Conservation (phyloP, 2,113 vertebrate species). For the Macrotis lagotis region DNA sequence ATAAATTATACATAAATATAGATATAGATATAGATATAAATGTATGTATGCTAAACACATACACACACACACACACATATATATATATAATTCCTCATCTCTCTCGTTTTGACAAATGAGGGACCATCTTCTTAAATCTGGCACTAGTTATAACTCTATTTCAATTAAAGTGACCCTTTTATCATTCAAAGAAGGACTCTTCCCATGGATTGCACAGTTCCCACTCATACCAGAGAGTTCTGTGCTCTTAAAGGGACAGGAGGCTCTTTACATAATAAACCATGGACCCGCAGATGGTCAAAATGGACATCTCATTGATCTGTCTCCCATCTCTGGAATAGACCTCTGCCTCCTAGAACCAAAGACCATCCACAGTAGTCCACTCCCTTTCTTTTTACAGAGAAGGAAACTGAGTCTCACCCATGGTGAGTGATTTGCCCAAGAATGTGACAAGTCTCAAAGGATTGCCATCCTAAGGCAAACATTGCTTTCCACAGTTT, state of each 20-base stretch:
- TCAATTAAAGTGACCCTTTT: conserved; percentile 74
- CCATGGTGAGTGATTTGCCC: neutral
- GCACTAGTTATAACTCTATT: conserved; percentile 76
- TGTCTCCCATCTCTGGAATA: neutral
- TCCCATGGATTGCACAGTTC: conserved; percentile 51
- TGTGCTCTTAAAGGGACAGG: conserved; percentile 56
- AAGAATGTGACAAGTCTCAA: neutral
- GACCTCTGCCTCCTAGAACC: neutral
- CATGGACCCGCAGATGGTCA: neutral
- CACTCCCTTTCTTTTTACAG: neutral
- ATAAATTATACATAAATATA: conserved; percentile 79
- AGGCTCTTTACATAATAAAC: neutral
- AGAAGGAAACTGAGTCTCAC: neutral
- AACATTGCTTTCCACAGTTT: too few relatives aligned
- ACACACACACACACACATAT: neutral
- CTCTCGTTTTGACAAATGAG: conserved; percentile 63
- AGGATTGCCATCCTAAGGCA: too few relatives aligned
- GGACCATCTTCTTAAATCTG: conserved; percentile 70
- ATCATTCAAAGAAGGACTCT: conserved; percentile 61
- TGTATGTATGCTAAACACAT: conserved; percentile 49
- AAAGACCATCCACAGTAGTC: too few relatives aligned
- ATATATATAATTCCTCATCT: conserved; percentile 53
- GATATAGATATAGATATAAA: conserved; percentile 55
- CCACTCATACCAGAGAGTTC: conserved; percentile 19
- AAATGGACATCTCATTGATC: neutral